Base-by-base conservation (phyloP, 2,113 vertebrate genomes). In the Craseonycteris thonglongyai region DNA sequence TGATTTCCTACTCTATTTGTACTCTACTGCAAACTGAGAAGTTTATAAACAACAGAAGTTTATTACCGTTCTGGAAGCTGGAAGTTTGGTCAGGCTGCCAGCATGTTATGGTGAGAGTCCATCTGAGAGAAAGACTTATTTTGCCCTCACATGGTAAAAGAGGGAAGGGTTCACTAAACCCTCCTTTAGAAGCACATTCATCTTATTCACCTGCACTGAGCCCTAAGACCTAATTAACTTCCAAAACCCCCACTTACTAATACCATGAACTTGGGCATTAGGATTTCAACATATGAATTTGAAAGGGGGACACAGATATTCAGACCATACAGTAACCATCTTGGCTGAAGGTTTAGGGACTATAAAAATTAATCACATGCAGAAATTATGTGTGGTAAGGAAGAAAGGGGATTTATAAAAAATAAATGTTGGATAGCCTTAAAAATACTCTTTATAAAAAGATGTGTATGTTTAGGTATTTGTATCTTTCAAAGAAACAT, bases 81-180 rank as follows among this genome's bases (percentile, higher is more conserved):
- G 7, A 61, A 47, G 33, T 3, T 24, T 13, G 40, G 49, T 38
- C 24, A 59, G 19, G 14, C 2, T 24, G 72, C 26, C 19, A 18
- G 35, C 28, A 2, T 3, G 16, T 15, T 2, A 12, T 1, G 21
- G 22, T 16, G 6, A 56, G 40, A 30, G 14, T 21, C 4, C 13
- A 3, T 22, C 59, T 0, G 0, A 1, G 18, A 16, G 59, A 35
- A 10, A 78, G 11, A 35, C 0, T 1, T 7, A 7, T 49, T 81
- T 33, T 8, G 38, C 16, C 33, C 22, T 38, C n/a, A 38, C 9
- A 12, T 30, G 22, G 26, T 12, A 7, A 19, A 69, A 21, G 19
- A 49, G 5, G 28, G 14, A 51, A 24, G 19, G 3, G 1, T 19
- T 2, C 2, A 1, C 18, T 47, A 6, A 28, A 21, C 10, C 21